Percentiles rank a stretch among this genome's conserved stretches.
Evolutionary conservation across 2,113 vertebrate species (phyloP).

Genomic region (Pteruthius melanotis): DNA sequence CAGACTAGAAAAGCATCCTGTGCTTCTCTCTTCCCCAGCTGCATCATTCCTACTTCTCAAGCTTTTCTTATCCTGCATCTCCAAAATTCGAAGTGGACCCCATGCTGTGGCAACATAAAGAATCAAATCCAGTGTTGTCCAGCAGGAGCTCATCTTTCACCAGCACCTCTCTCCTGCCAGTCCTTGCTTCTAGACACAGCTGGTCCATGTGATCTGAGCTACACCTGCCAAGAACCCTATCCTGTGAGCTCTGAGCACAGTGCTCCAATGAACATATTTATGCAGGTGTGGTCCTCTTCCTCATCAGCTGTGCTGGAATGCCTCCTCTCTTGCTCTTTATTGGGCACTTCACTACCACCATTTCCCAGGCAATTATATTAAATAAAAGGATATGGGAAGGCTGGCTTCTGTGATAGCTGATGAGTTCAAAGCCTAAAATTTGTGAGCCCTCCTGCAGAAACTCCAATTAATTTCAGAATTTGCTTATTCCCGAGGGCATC

Average conservation of each 20-base stretch:
- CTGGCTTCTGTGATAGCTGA: fast-evolving
- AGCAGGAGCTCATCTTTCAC: neutral
- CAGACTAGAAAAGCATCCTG: neutral
- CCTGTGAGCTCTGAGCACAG: neutral
- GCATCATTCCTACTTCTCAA: neutral
- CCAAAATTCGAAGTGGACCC: neutral
- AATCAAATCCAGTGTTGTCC: neutral
- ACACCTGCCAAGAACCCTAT: neutral
- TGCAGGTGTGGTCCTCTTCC: neutral
- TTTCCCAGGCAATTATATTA: neutral
- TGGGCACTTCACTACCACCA: neutral
- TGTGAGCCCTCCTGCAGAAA: neutral
- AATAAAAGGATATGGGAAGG: neutral
- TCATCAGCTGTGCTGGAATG: neutral
- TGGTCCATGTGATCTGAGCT: neutral
- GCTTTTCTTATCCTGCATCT: neutral
- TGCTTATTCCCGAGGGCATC: neutral
- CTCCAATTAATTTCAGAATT: neutral
- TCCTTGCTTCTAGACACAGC: neutral
- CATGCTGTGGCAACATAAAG: neutral
- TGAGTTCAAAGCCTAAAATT: neutral
- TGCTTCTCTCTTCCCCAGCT: neutral
- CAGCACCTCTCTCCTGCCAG: neutral
- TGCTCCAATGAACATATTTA: neutral
- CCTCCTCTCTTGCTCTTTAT: neutral